Base-by-base conservation (phyloP, 1,140 invertebrate species). In the Belonocnema kinseyi region DNA sequence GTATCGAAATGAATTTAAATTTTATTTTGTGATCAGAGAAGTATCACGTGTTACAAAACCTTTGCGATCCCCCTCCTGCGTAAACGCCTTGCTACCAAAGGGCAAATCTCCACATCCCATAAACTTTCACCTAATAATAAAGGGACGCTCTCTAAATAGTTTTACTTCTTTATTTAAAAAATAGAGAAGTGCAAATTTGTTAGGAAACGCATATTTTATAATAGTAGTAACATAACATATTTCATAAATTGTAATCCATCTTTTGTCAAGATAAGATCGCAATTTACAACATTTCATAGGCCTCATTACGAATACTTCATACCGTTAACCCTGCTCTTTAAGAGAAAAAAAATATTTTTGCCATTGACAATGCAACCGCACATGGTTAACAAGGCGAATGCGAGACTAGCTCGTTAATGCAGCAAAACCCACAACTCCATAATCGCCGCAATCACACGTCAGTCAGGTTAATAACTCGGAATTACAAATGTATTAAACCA, bases 401-500 rank as follows among this genome's bases (percentile, higher is more conserved):
- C 14, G 58, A 46, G 40, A 61, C 77, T 76, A 78, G 81, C 82
- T 86, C 84, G 85, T 86, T 86, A 86, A 78, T 75, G 78, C 77
- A 70, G 85, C 81, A 80, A 85, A 86, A 86, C 81, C 77, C 83
- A 79, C 84, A 78, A 72, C 71, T 77, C 54, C 70, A 71, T 85
- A 85, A 85, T 86, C 78, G 77, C 83, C 16, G 71, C 77, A 82
- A 86, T 85, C 84, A 77, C 79, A 83, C 79, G 77, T 84, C 78
- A 82, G 82, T 82, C 78, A 73, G 76, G 77, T 80, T 86, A 84
- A 86, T 85, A 85, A 84, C 81, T 85, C 85, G 82, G 74, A 82
- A 83, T 86, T 85, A 84, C 80, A 85, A 85, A 85, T 85, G 84
- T 85, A 85, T 86, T 85, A 86, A 86, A 81, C 77, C 74, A 76